Percentiles rank a stretch among this genome's conserved stretches.
Evolutionary conservation across 2,797 vertebrate species (phyloP).

Genomic region (Crax fasciolata): DNA sequence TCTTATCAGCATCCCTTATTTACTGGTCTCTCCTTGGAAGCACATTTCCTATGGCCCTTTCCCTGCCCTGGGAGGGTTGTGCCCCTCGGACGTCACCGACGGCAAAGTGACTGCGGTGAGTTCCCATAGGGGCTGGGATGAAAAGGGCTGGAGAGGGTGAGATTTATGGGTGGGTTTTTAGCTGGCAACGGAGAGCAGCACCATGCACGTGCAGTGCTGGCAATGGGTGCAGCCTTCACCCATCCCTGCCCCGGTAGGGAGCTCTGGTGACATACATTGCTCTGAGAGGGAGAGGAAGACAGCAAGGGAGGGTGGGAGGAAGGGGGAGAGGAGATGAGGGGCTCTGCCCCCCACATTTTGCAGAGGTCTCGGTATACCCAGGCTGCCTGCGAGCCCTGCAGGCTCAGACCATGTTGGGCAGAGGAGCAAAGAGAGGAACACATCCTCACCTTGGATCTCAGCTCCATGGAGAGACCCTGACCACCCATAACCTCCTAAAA

Average conservation of each 20-base stretch:
- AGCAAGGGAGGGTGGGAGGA: neutral
- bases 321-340: neutral
- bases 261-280: neutral
- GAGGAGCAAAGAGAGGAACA: neutral
- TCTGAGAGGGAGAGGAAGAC: neutral
- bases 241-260: neutral
- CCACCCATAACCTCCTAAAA: rapidly evolving
- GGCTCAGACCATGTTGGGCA: neutral
- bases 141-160: neutral
- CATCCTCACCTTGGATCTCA: neutral
- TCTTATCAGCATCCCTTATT: neutral
- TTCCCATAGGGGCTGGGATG: neutral
- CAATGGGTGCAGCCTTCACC: too few relatives aligned
- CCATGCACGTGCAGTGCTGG: rapidly evolving
- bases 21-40: neutral
- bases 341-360: neutral
- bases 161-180: neutral
- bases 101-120: neutral
- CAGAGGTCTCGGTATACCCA: neutral
- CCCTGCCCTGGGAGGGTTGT: neutral
- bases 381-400: neutral
- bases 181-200: neutral
- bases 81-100: neutral
- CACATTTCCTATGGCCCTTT: neutral
- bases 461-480: rapidly evolving